phyloP scores from a whole-genome alignment of 92 coral and sea anemone species.

The Chrysogorgia sp. region DNA sequence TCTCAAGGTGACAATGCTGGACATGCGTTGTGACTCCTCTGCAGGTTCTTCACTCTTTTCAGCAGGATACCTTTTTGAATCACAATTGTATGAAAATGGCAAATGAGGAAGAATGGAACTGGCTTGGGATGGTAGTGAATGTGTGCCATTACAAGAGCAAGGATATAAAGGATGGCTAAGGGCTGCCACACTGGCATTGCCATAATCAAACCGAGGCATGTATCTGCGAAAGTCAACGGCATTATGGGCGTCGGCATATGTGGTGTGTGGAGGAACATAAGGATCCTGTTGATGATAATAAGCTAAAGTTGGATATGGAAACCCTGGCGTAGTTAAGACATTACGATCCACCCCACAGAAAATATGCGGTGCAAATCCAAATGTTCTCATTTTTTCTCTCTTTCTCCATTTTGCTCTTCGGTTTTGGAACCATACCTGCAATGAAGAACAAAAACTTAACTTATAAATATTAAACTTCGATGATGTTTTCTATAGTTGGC shows the following conservation, averaged over 20 bases:
- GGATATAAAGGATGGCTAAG: conserved; percentile 19
- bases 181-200: conserved; percentile 19
- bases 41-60: conserved; percentile 2
- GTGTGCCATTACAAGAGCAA: conserved; percentile 39
- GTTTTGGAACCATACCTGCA: conserved; percentile 98
- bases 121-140: conserved; percentile 6
- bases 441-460: neutral
- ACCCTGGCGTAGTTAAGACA: conserved; percentile 22
- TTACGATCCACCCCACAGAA: conserved; percentile 37
- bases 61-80: conserved; percentile 1
- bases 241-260: conserved; percentile 11
- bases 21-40: conserved; percentile 57
- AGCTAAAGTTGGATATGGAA: conserved; percentile 31
- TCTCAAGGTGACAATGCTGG: conserved; percentile 88
- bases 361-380: conserved; percentile 61
- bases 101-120: conserved; percentile 13
- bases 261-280: neutral
- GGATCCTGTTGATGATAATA: conserved; percentile 38
- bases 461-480: too few species aligned
- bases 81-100: conserved; percentile 15
- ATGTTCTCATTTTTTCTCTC: conserved; percentile 95
- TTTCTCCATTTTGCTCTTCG: conserved; percentile 99
- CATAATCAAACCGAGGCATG: conserved; percentile 22
- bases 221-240: conserved; percentile 25
- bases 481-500: too few species aligned